These are phyloP conservation scores for Corvus cornix DNA, from an alignment of 2,113 vertebrate genomes.

Conservation along the genomic window DNA sequence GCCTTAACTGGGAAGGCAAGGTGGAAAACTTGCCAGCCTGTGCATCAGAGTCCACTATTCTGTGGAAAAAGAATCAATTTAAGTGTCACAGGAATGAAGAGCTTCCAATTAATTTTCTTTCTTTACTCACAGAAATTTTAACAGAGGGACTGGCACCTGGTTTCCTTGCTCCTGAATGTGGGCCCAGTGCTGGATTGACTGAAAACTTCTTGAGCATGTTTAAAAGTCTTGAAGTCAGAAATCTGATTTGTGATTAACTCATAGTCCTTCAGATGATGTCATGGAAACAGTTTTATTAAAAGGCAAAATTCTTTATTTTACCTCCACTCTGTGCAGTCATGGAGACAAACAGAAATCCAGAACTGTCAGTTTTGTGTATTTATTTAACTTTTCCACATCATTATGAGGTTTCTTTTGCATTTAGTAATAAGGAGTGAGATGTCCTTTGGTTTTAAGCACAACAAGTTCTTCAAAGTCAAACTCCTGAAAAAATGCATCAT, in stretches of 20 bases:
- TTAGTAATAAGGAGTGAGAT: neutral
- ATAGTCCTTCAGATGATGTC: neutral
- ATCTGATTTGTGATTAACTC: neutral
- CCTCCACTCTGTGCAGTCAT: neutral
- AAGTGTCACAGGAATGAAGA: neutral
- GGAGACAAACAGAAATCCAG: neutral
- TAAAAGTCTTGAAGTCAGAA: neutral
- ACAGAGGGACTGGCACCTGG: neutral
- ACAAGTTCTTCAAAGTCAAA: neutral
- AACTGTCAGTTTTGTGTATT: neutral
- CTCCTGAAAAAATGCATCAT: neutral
- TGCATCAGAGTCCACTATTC: neutral
- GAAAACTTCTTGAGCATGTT: neutral
- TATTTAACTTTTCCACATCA: neutral
- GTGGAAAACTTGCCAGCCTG: neutral
- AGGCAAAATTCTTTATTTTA: neutral
- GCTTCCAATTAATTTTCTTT: neutral
- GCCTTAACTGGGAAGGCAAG: neutral
- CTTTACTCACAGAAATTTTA: neutral
- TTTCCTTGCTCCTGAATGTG: fast-evolving
- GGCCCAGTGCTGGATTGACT: fast-evolving
- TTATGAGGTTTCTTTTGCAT: neutral
- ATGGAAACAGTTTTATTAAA: neutral
- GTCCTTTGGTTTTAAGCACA: neutral
- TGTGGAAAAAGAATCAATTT: neutral